Conservation (phyloP, 2,113 vertebrate species). For the Coracopsis vasa region DNA sequence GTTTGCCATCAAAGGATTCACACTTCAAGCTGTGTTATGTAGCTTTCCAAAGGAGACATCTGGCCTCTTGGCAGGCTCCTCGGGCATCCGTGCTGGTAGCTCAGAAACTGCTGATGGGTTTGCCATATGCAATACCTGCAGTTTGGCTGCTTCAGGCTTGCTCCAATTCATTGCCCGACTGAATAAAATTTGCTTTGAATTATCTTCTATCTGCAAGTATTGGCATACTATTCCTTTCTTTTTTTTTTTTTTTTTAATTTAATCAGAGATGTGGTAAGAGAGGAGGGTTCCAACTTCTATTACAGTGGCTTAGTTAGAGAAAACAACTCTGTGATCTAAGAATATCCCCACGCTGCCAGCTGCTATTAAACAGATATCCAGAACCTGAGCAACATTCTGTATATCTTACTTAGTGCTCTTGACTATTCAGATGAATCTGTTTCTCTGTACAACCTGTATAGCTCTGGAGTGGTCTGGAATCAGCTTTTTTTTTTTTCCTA, state of each 20-base stretch:
- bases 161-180: slow-evolving; percentile 30
- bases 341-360: not conserved
- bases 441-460: not conserved
- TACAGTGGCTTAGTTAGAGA: not conserved
- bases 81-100: slow-evolving; percentile 48
- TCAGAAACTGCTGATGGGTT: not conserved
- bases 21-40: slow-evolving; percentile 26
- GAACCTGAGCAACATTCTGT: not conserved
- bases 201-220: slow-evolving; percentile 30
- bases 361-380: not conserved
- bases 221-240: not conserved
- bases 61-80: slow-evolving; percentile 60
- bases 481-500: not conserved
- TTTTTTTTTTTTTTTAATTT: not conserved
- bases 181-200: slow-evolving; percentile 62
- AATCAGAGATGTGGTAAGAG: not conserved
- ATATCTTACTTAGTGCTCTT: not conserved
- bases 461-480: not conserved
- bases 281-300: not conserved
- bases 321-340: not conserved
- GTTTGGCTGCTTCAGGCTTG: slow-evolving; percentile 29
- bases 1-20: slow-evolving; percentile 54
- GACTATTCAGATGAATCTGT: not conserved
- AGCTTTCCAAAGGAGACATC: slow-evolving; percentile 63
- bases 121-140: slow-evolving; percentile 46